These are phyloP conservation scores for Lanius collurio DNA, from an alignment of 2,113 vertebrate species.

Conservation along the genomic window DNA sequence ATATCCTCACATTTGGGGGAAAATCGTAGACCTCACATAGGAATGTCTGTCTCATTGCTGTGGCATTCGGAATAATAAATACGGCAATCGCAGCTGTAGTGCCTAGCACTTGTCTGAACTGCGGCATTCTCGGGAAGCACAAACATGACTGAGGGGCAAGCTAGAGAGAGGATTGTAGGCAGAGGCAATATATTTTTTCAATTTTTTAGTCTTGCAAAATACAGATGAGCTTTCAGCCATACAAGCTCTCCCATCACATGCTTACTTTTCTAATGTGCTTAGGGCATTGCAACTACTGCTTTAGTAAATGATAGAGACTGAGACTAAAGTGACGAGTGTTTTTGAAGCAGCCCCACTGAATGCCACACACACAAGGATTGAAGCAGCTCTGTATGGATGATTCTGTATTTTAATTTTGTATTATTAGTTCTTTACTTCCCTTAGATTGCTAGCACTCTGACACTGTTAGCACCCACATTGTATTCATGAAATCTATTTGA, in stretches of 20 bases:
- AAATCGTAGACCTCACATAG: conserved; percentile 4
- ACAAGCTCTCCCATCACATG: background rate
- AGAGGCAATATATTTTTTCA: background rate
- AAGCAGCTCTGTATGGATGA: background rate
- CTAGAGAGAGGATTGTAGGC: background rate
- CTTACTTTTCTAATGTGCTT: background rate
- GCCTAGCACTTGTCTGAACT: background rate
- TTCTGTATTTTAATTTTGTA: background rate
- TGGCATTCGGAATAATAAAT: conserved; percentile 43
- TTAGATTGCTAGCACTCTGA: background rate
- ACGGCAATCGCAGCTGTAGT: background rate
- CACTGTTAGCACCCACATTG: background rate
- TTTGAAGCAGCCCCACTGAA: fast-evolving
- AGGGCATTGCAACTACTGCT: background rate
- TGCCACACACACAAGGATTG: background rate
- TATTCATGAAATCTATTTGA: background rate
- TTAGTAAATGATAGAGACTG: background rate
- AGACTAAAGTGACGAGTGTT: background rate
- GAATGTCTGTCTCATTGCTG: conserved; percentile 46
- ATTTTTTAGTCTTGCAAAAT: background rate
- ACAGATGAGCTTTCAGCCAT: background rate
- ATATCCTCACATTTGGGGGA: conserved; percentile 20
- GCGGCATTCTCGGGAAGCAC: background rate
- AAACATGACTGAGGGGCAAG: background rate
- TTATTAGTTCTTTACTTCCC: background rate